Conservation (phyloP, 2,113 vertebrate genomes). For the Pteronura brasiliensis region DNA sequence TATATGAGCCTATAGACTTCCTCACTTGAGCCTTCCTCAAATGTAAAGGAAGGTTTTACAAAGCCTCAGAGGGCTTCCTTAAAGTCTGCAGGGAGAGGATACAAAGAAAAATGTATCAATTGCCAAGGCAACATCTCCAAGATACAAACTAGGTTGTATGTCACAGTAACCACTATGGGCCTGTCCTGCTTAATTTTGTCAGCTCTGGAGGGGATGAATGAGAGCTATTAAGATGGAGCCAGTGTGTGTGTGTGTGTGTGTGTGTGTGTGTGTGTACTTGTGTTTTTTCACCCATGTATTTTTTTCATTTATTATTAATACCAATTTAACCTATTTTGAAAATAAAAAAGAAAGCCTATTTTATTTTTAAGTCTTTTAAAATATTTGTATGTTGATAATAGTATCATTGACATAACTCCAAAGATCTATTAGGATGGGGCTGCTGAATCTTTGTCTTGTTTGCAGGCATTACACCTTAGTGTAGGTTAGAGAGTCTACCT, state of each 20-base stretch:
- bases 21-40: neutral
- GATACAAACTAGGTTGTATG: neutral
- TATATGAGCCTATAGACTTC: neutral
- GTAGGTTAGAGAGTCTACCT: neutral
- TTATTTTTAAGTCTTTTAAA: neutral
- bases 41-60: neutral
- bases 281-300: neutral
- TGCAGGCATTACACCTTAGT: neutral
- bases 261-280: neutral
- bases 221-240: neutral
- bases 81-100: neutral
- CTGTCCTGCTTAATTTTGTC: constrained; percentile 26
- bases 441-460: neutral
- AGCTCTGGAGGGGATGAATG: neutral
- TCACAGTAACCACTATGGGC: neutral
- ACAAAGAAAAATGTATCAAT: neutral
- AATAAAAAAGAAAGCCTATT: neutral
- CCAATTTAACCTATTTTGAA: neutral
- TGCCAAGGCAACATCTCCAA: neutral
- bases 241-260: neutral
- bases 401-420: neutral
- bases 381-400: neutral
- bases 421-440: neutral
- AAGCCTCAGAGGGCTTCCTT: neutral
- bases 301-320: neutral